These are phyloP conservation scores for Homarus gammarus DNA, from an alignment of 2,888 invertebrate species.

Conservation along the genomic window DNA sequence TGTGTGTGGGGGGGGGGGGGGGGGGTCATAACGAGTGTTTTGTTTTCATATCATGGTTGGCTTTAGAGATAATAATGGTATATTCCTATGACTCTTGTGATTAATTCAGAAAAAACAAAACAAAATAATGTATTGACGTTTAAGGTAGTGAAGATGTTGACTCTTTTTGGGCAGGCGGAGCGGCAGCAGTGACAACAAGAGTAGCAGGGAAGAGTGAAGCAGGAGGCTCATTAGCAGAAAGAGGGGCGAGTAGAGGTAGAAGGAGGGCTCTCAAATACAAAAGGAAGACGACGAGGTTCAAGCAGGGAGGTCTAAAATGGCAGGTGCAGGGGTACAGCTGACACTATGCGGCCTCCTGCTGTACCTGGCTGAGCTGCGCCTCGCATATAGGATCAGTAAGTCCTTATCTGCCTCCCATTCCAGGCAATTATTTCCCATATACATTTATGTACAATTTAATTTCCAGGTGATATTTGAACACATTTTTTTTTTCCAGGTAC, in stretches of 20 bases:
- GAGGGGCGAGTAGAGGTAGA: neutral
- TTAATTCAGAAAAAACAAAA: too few relatives aligned
- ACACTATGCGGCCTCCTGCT: slow-evolving; percentile 2
- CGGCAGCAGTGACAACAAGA: neutral
- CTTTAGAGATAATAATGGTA: neutral
- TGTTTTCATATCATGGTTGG: too few relatives aligned
- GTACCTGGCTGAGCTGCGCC: neutral
- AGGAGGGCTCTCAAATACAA: neutral
- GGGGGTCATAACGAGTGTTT: too few relatives aligned
- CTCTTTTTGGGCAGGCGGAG: too few relatives aligned
- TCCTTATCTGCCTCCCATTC: neutral
- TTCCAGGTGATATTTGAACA: neutral
- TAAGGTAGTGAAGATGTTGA: too few relatives aligned
- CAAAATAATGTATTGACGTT: too few relatives aligned
- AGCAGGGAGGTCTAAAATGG: neutral
- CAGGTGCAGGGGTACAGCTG: neutral
- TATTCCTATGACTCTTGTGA: too few relatives aligned
- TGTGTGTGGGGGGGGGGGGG: neutral
- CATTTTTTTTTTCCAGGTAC: neutral
- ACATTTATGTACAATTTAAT: too few relatives aligned
- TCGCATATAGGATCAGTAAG: slow-evolving; percentile 43
- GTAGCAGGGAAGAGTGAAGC: slow-evolving; percentile 10
- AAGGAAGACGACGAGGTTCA: neutral
- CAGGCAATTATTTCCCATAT: neutral
- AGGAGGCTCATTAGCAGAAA: slow-evolving; percentile 5